Evolutionary conservation across 2,888 invertebrate genomes (phyloP).

Genomic region (Sericinus montela): DNA sequence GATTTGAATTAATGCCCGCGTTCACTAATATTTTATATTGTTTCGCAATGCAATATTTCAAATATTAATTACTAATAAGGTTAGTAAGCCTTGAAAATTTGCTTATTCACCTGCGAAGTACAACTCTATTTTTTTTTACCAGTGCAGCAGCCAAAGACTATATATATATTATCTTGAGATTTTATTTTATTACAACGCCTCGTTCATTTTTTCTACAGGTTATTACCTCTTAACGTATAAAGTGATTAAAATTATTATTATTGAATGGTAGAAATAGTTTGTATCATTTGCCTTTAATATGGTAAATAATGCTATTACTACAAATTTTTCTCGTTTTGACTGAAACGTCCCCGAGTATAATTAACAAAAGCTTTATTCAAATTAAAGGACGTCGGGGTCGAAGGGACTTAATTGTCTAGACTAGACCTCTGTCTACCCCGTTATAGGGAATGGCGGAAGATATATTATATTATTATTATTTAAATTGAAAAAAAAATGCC

Average conservation of each 20-base stretch:
- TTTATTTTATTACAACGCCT: constrained; percentile 38
- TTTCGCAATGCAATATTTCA: constrained; percentile 41
- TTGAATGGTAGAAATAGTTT: constrained; percentile 18
- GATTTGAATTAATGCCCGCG: constrained; percentile 48
- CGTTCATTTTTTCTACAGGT: constrained; percentile 42
- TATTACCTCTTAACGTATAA: constrained; percentile 35
- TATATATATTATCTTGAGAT: constrained; percentile 40
- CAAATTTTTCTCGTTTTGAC: constrained; percentile 1
- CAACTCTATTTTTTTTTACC: constrained; percentile 37
- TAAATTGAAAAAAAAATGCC: too few relatives aligned
- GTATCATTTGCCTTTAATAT: constrained; percentile 10
- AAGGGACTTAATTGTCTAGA: too few relatives aligned
- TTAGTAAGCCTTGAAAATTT: background rate
- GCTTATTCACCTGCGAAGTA: constrained; percentile 56
- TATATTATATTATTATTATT: too few relatives aligned
- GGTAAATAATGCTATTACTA: background rate
- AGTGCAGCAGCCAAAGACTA: constrained; percentile 58
- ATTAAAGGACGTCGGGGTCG: too few relatives aligned
- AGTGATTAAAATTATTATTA: constrained; percentile 29
- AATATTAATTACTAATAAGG: constrained; percentile 19
- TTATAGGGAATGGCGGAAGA: too few relatives aligned
- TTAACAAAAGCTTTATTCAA: background rate
- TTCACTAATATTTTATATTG: constrained; percentile 23
- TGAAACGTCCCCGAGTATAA: background rate
- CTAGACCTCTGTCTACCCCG: too few relatives aligned